Percentiles rank a stretch among this genome's conserved stretches.
These are phyloP conservation scores for Meliscaeva auricollis DNA, from an alignment of 2,888 invertebrate species.

Conservation along the genomic window DNA sequence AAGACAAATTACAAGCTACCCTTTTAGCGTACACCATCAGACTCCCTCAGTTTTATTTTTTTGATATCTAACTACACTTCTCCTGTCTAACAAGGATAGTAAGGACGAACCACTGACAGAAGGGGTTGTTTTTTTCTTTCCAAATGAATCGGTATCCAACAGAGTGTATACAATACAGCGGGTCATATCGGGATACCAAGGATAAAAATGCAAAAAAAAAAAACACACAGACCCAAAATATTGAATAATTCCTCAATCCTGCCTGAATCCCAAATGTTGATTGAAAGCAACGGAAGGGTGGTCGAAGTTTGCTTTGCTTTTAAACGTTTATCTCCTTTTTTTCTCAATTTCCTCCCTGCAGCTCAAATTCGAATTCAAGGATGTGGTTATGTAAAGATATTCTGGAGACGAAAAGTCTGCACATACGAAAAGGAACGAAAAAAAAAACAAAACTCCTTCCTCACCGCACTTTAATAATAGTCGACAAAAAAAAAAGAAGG, in stretches of 20 bases:
- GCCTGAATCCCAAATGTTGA: not conserved
- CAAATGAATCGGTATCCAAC: constrained; percentile 61
- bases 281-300: constrained; percentile 42
- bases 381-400: constrained; percentile 56
- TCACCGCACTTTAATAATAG: constrained; percentile 47
- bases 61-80: constrained; percentile 41
- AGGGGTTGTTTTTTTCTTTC: constrained; percentile 43
- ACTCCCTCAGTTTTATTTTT: not conserved
- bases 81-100: constrained; percentile 3
- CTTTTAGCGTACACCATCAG: not conserved
- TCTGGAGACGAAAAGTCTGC: constrained; percentile 65
- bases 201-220: constrained; percentile 27
- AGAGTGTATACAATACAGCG: constrained; percentile 33
- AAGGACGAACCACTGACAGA: constrained; percentile 5
- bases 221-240: constrained; percentile 27
- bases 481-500: not conserved
- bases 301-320: constrained; percentile 34
- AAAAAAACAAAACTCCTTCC: constrained; percentile 17
- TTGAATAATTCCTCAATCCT: constrained; percentile 33
- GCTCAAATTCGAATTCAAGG: constrained; percentile 21
- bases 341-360: constrained; percentile 13
- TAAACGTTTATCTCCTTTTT: constrained; percentile 49
- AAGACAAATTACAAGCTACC: constrained; percentile 67
- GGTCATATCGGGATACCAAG: constrained; percentile 24
- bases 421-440: constrained; percentile 18